Base-by-base conservation (phyloP, 1,140 invertebrate genomes). In the Episyrphus balteatus region DNA sequence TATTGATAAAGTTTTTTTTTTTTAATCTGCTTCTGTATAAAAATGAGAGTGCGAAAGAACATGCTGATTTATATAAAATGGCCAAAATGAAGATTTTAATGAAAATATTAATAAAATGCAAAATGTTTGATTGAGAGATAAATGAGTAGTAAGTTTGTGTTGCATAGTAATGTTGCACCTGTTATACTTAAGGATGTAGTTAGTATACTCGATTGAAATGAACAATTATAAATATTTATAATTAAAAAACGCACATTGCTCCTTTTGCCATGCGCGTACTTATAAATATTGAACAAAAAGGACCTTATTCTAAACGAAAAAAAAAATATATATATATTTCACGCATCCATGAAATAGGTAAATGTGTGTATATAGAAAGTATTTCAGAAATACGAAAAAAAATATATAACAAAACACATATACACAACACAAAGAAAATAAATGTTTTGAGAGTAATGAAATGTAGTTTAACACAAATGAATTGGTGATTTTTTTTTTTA, bases 401-500 rank as follows among this genome's bases (percentile, higher is more conserved):
- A 26, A 26, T 26, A 26, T 3, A 8, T 26, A 26, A 26, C 21
- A 26, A 26, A 26, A 26, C 21, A 26, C 21, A 26, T 26, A 26
- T 8, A 26, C 21, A 26, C n/a, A n/a, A n/a, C n/a, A 26, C 21
- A 26, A 3, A 26, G 8, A 26, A 8, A 26, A 26, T 5, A 26
- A 26, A 26, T 5, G 3, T 3, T 26, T 26, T 26, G 21, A 26
- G 21, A 26, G 21, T 26, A 26, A 26, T 26, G 21, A 26, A 26
- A 26, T 26, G 21, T 26, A 26, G 38, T 33, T 36, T 53, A 30
- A 43, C 33, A 32, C 15, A 37, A 37, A 37, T 40, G 17, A 40
- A 19, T 53, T 43, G 44, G 14, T 26, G 50, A 39, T 42, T 19
- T 48, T 52, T 51, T 44, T 40, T 55, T 37, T 34, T 50, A 42